A percentile compares a stretch with the other conserved stretches of the same genome.
Evolutionary conservation across 2,797 vertebrate species (phyloP).

Genomic region (Trematomus bernacchii): DNA sequence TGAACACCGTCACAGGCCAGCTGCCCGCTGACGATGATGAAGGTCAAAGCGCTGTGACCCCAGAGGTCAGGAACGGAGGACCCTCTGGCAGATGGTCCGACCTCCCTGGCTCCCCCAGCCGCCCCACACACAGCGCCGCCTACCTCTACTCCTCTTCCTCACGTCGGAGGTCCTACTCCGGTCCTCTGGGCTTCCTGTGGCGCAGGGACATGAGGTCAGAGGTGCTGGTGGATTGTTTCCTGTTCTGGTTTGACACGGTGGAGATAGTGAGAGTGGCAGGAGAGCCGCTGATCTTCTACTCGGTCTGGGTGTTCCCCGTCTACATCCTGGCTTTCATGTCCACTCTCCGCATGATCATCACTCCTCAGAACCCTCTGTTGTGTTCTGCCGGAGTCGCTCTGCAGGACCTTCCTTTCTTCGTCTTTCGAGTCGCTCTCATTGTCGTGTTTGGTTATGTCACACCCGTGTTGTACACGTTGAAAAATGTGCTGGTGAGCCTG

Average conservation of each 20-base stretch:
- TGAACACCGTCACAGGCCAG: conserved; percentile 77
- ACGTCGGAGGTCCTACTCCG: conserved; percentile 35
- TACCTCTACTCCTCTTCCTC: conserved; percentile 75
- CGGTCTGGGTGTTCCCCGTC: conserved; percentile 86
- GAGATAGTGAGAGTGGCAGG: conserved; percentile 87
- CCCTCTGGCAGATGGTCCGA: conserved; percentile 44
- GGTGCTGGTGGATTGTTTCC: conserved; percentile 80
- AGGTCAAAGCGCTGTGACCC: conserved; percentile 48
- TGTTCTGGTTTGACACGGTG: conserved; percentile 88
- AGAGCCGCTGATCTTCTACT: conserved; percentile 71
- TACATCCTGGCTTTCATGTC: conserved; percentile 87
- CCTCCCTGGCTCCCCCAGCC: conserved; percentile 18
- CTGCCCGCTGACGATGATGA: conserved; percentile 49
- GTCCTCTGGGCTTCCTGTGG: conserved; percentile 70
- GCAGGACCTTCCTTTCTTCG: conserved; percentile 89
- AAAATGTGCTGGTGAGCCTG: conserved; percentile 84
- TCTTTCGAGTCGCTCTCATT: conserved; percentile 83
- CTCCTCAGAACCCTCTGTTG: conserved; percentile 80
- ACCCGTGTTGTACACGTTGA: conserved; percentile 83
- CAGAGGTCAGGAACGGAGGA: conserved; percentile 61
- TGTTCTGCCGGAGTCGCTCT: conserved; percentile 72
- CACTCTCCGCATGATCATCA: conserved; percentile 75
- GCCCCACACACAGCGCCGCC: background rate
- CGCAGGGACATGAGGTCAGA: conserved; percentile 78
- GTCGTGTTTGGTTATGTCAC: conserved; percentile 81